phyloP scores from a whole-genome alignment of 2,797 vertebrate genomes.

The Gymnothorax javanicus region DNA sequence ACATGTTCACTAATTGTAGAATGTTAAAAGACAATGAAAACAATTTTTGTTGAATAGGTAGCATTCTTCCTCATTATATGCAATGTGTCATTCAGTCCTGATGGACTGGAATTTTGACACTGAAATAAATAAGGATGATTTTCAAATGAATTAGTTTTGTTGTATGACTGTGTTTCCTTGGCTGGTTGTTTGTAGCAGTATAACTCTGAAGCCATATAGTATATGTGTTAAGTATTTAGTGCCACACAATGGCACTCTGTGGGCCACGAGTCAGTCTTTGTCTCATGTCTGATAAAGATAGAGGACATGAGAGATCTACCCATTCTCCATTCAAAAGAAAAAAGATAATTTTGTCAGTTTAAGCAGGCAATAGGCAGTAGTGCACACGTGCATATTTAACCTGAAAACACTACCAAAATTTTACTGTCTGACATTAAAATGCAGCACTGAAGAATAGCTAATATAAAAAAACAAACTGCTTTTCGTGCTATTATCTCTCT shows the following conservation, averaged over 20 bases:
- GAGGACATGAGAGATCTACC: too few relatives aligned
- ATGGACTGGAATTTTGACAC: not conserved
- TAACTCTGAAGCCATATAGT: too few relatives aligned
- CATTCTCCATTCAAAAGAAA: too few relatives aligned
- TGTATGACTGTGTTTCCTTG: not conserved
- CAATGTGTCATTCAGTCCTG: not conserved
- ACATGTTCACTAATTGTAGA: not conserved
- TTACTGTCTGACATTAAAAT: not conserved
- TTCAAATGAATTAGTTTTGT: not conserved
- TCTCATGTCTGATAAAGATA: too few relatives aligned
- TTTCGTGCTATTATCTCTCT: too few relatives aligned
- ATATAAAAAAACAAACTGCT: not conserved
- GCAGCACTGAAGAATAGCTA: not conserved
- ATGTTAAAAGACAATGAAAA: not conserved
- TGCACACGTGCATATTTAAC: not conserved
- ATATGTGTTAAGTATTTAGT: too few relatives aligned
- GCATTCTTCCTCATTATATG: not conserved
- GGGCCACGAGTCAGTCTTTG: too few relatives aligned
- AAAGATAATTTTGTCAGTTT: not conserved
- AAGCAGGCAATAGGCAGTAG: not conserved
- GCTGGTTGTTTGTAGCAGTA: too few relatives aligned
- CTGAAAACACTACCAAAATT: not conserved
- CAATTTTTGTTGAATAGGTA: not conserved
- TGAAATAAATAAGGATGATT: not conserved
- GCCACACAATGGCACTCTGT: too few relatives aligned